Base-by-base conservation (phyloP, 2,797 vertebrate genomes). In the Propithecus deckenii region DNA sequence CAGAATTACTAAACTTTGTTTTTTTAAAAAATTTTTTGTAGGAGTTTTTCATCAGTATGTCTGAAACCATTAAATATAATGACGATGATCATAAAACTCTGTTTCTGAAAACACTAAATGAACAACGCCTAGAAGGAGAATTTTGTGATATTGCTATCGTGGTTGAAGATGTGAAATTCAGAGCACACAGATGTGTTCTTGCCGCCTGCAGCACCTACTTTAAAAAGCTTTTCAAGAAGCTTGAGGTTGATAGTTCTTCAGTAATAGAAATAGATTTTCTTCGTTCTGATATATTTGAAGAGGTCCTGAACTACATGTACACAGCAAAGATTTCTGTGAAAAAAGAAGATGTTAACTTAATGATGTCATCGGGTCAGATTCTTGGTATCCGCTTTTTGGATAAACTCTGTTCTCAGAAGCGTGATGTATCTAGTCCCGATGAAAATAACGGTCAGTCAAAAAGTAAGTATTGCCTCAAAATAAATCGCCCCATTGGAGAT, bases 241-340 rank as follows among this genome's bases (percentile, higher is more conserved):
- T 99, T 81, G 99, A 99, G 92, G 99, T 99, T 2, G 99, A 99
- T 97, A 99, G 99, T 96, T 99, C 99, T 89, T 99, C 99, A 63
- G 99, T 99, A 55, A 99, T 99, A 97, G 99, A 99, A 98, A 98
- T 99, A 97, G 99, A 99, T 98, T 99, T 99, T 98, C 99, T 99
- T 97, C 99, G 99, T 96, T 99, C 99, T 0, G 99, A 99, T 87
- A 99, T 99, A 98, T 99, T 99, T 78, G 99, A 99, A 79, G 99
- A 99, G 98, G 99, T 99, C 95, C 99, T 99, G 48, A 99, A 99
- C 97, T 99, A 99, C 98, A 99, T 99, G 99, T 99, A 99, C 98
- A 99, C 99, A 0, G 99, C 99, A 17, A 98, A 99, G 97, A 99
- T 99, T 95, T 99, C 99, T 0, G 99, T 99, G 84, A 99, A 99